Evolutionary conservation across 2,888 invertebrate species (phyloP).

Genomic region (Nysson spinosus): DNA sequence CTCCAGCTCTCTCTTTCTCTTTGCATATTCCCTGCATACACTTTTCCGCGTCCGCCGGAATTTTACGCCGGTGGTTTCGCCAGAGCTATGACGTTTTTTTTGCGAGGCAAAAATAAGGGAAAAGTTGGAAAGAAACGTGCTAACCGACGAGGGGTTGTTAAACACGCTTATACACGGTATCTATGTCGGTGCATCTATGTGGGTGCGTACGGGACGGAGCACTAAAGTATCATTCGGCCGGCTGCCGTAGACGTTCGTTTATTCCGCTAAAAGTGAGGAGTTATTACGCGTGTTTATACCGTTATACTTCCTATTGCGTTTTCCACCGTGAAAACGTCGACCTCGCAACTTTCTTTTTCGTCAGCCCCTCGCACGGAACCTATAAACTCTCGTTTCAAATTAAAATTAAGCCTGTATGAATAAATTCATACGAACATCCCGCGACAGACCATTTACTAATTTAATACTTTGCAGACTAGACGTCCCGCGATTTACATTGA

Average conservation of each 20-base stretch:
- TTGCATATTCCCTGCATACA: constrained; percentile 21
- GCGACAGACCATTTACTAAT: too few relatives aligned
- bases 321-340: too few relatives aligned
- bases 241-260: too few relatives aligned
- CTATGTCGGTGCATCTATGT: constrained; percentile 31
- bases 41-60: constrained; percentile 47
- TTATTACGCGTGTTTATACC: constrained; percentile 24
- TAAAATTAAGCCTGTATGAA: too few relatives aligned
- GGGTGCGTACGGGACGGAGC: constrained; percentile 9
- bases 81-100: constrained; percentile 26
- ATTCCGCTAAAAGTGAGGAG: too few relatives aligned
- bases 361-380: too few relatives aligned
- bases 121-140: neutral
- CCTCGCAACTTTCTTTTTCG: too few relatives aligned
- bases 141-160: constrained; percentile 16
- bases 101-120: neutral
- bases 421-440: too few relatives aligned
- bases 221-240: constrained; percentile 21
- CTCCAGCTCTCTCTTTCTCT: constrained; percentile 10
- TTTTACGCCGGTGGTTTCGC: constrained; percentile 36
- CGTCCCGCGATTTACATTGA: too few relatives aligned
- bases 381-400: too few relatives aligned
- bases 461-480: too few relatives aligned
- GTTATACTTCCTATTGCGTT: too few relatives aligned
- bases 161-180: constrained; percentile 31